Evolutionary conservation across 2,113 vertebrate genomes (phyloP).

Genomic region (Osmerus mordax): DNA sequence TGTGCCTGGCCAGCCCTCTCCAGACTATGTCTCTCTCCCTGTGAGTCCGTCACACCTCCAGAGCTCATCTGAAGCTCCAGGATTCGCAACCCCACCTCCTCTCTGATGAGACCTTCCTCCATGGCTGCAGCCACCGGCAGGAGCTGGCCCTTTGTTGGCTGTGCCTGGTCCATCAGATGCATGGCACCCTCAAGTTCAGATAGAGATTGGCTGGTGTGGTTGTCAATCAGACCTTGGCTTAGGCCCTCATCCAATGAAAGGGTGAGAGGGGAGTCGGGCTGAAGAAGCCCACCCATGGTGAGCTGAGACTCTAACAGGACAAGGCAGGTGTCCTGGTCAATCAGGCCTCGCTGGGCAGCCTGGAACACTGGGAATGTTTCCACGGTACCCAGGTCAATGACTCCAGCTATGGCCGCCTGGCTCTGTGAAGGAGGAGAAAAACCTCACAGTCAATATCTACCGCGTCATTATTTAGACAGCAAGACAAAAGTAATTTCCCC

Average conservation of each 20-base stretch:
- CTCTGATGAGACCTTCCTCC: slow-evolving; percentile 75
- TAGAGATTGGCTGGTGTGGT: slow-evolving; percentile 66
- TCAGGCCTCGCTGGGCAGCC: slow-evolving; percentile 88
- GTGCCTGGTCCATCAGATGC: slow-evolving; percentile 53
- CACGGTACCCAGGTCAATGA: slow-evolving; percentile 91
- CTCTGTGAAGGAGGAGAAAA: slow-evolving; percentile 71
- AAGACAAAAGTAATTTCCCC: too few relatives aligned
- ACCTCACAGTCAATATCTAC: slow-evolving; percentile 11
- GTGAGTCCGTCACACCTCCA: slow-evolving; percentile 69
- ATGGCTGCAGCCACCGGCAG: slow-evolving; percentile 74
- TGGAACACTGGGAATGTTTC: slow-evolving; percentile 89
- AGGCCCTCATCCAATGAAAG: slow-evolving; percentile 80
- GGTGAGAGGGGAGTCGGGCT: slow-evolving; percentile 73
- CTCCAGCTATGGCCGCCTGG: slow-evolving; percentile 80
- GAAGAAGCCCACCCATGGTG: slow-evolving; percentile 79
- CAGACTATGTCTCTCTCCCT: slow-evolving; percentile 64
- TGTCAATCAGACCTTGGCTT: slow-evolving; percentile 75
- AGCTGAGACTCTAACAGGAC: slow-evolving; percentile 87
- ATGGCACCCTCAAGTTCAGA: slow-evolving; percentile 73
- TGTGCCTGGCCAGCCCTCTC: slow-evolving; percentile 70
- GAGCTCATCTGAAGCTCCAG: slow-evolving; percentile 79
- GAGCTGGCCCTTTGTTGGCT: slow-evolving; percentile 37
- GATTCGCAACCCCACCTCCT: slow-evolving; percentile 80
- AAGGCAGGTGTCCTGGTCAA: slow-evolving; percentile 90
- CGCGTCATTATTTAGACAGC: neutral